A percentile compares a stretch with the other conserved stretches of the same genome.
These are phyloP conservation scores for Psilopsiagon aurifrons DNA, from an alignment of 2,113 vertebrate species.

Conservation along the genomic window DNA sequence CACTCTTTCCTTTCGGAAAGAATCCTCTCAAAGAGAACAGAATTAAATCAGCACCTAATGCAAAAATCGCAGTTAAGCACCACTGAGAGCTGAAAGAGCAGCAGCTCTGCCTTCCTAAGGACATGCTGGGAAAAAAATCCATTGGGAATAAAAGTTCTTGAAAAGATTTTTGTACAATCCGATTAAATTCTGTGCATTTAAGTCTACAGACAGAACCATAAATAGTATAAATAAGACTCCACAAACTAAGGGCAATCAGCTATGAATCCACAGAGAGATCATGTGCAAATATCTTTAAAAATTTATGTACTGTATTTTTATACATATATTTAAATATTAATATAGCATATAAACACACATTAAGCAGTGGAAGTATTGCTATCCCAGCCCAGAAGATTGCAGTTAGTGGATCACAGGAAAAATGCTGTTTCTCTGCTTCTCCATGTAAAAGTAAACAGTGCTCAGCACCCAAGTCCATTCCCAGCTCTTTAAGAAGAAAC, in stretches of 20 bases:
- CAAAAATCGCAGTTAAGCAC: background rate
- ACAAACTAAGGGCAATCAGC: background rate
- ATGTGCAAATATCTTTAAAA: background rate
- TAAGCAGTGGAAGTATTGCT: background rate
- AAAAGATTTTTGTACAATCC: background rate
- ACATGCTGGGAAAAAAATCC: background rate
- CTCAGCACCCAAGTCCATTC: background rate
- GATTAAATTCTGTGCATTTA: background rate
- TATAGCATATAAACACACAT: background rate
- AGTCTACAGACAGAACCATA: background rate
- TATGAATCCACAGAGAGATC: background rate
- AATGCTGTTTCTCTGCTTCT: background rate
- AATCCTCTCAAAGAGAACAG: background rate
- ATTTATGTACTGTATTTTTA: background rate
- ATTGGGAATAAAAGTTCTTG: background rate
- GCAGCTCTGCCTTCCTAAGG: background rate
- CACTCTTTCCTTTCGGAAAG: background rate
- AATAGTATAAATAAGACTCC: background rate
- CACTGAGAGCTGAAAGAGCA: background rate
- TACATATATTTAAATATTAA: background rate
- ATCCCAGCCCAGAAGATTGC: background rate
- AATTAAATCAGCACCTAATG: background rate
- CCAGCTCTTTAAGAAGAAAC: background rate
- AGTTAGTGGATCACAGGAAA: background rate
- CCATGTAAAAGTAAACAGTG: background rate